These are phyloP conservation scores for Lycopodina hypogea DNA, from an alignment of 37 sponge, comb jelly and placozoan genomes.

Conservation along the genomic window DNA sequence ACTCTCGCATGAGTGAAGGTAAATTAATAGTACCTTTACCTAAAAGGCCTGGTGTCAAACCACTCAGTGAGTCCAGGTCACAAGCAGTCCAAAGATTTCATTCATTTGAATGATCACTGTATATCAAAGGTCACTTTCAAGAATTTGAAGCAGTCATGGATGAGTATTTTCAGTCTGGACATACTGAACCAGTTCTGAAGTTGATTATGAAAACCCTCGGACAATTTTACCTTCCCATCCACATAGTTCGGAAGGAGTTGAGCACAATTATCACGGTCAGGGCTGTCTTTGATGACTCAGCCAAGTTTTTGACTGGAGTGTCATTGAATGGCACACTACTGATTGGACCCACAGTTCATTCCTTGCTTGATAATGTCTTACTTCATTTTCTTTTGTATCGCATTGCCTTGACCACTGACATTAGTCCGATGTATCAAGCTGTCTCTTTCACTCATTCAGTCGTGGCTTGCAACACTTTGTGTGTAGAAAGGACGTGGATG, in stretches of 20 bases:
- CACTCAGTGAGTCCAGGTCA: not conserved
- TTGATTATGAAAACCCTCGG: constrained; percentile 5
- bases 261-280: constrained; percentile 36
- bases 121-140: no score
- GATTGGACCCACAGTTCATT: not conserved
- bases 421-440: no score
- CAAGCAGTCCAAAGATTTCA: no score
- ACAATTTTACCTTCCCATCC: no score
- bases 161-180: constrained; percentile 19
- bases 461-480: constrained; percentile 10
- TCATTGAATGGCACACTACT: no score
- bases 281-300: constrained; percentile 31
- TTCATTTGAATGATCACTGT: constrained; percentile 4
- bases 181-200: constrained; percentile 11
- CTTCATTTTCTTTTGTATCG: not conserved
- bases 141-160: constrained; percentile 4
- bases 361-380: not conserved
- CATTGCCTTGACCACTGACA: no score
- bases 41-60: not conserved
- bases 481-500: not conserved
- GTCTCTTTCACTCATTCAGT: not conserved
- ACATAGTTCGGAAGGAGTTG: constrained; percentile 1
- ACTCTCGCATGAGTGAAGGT: not conserved
- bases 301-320: constrained; percentile 17
- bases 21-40: constrained; percentile 22